A percentile compares a stretch with the other conserved stretches of the same genome.
Conservation (phyloP, 2,888 invertebrate genomes). For the Dolichopus griseipennis region DNA sequence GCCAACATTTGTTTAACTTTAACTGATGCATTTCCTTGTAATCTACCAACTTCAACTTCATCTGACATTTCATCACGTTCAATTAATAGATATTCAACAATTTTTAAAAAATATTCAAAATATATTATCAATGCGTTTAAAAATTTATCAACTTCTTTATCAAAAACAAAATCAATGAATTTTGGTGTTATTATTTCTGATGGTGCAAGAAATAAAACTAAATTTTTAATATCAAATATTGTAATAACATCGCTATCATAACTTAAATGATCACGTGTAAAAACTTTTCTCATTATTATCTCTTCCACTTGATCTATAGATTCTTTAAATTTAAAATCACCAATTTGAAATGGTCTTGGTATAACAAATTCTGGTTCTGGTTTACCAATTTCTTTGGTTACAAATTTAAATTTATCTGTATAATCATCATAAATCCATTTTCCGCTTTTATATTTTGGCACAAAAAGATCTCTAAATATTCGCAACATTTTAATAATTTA, state of each 20-base stretch:
- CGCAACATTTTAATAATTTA: conserved; percentile 29
- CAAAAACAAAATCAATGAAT: conserved; percentile 36
- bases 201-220: conserved; percentile 36
- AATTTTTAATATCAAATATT: conserved; percentile 36
- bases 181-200: conserved; percentile 28
- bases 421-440: conserved; percentile 34
- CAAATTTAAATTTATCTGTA: conserved; percentile 28
- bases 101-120: conserved; percentile 38
- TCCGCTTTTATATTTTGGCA: conserved; percentile 33
- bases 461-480: conserved; percentile 29
- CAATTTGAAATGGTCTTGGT: conserved; percentile 19
- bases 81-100: conserved; percentile 37
- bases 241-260: conserved; percentile 33
- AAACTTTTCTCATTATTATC: conserved; percentile 22
- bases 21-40: conserved; percentile 33
- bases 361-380: conserved; percentile 17
- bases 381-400: conserved; percentile 12
- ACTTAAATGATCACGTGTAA: conserved; percentile 25
- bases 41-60: conserved; percentile 27
- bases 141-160: conserved; percentile 31
- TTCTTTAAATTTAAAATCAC: conserved; percentile 31
- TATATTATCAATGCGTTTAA: conserved; percentile 37
- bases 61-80: conserved; percentile 35
- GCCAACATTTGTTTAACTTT: conserved; percentile 34
- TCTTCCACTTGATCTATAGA: conserved; percentile 36